Base-by-base conservation (phyloP, 2,888 invertebrate genomes). In the Adineta ricciae region DNA sequence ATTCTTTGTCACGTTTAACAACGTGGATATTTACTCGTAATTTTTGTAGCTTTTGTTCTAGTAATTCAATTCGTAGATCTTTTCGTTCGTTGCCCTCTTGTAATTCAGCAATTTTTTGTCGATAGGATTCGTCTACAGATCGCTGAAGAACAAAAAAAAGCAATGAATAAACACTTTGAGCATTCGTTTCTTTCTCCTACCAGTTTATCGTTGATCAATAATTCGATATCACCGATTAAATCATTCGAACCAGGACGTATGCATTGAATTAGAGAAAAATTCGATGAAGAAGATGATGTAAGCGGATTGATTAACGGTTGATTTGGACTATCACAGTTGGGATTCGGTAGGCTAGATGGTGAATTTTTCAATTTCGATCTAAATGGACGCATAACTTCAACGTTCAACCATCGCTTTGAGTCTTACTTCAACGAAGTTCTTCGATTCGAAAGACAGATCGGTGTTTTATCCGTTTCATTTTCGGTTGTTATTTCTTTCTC, bases 41-140 rank as follows among this genome's bases (percentile, higher is more conserved):
- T 24, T 41, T 38, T 78, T 78, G 78, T 41, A 78, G 41, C 41
- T 78, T 78, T 8, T 78, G 78, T 78, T 78, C 78, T n/a, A 78
- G n/a, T 41, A 78, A 41, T 78, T 41, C 32, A 8, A 78, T 41
- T 78, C 78, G 38, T 41, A 78, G 14, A 78, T 78, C 78, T 78
- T 78, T 78, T 11, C 24, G 41, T 78, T 78, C 41, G 41, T 78
- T 78, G n/a, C 41, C 24, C 11, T 78, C 78, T 78, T 78, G 78
- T 78, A 78, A 78, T 41, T n/a, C 78, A 24, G 78, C 78, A n/a
- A 78, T 78, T 41, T 78, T 7, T 41, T 78, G 78, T 41, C 41
- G 78, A 78, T 78, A 78, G 1, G 24, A 38, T 78, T 78, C 36
- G 24, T 78, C 41, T n/a, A 78, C 8, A 36, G 78, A 41, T 41